These are phyloP conservation scores for Amphilophus citrinellus DNA, from an alignment of 2,113 vertebrate genomes.

Conservation along the genomic window DNA sequence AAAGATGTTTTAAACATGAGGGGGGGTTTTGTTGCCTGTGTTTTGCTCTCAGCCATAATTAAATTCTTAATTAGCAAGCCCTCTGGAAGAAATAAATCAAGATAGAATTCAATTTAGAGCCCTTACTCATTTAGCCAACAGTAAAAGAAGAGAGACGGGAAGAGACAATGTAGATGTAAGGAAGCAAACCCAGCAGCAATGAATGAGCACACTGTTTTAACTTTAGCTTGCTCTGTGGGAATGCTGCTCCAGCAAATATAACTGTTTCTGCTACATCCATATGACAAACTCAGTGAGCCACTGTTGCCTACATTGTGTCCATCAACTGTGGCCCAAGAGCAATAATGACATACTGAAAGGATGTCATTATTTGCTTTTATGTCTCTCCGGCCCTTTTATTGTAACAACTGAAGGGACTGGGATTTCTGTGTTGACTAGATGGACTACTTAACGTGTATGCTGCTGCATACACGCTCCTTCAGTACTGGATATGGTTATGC, in stretches of 20 bases:
- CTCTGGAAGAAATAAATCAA: conserved; percentile 69
- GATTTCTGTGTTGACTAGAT: neutral
- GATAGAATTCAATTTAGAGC: conserved; percentile 72
- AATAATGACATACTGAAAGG: neutral
- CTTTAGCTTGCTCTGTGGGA: conserved; percentile 14
- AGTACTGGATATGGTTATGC: neutral
- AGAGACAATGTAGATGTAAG: conserved; percentile 17
- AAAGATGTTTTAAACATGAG: conserved; percentile 80
- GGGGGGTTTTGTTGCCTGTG: conserved; percentile 66
- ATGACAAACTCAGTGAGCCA: conserved; percentile 33
- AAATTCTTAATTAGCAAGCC: conserved; percentile 80
- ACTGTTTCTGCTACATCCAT: conserved; percentile 43
- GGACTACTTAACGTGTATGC: neutral
- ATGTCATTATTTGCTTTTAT: conserved; percentile 38
- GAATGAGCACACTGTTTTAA: conserved; percentile 32
- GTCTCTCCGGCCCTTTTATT: conserved; percentile 7
- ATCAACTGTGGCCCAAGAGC: conserved; percentile 9
- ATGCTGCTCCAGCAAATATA: conserved; percentile 42
- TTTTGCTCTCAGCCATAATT: conserved; percentile 80
- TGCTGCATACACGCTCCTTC: neutral
- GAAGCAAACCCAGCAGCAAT: conserved; percentile 47
- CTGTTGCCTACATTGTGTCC: conserved; percentile 1
- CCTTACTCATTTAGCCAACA: conserved; percentile 52
- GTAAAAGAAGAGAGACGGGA: conserved; percentile 34
- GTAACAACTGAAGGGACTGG: neutral